Conservation (phyloP, 2,888 invertebrate species). For the Drosophila histrio region DNA sequence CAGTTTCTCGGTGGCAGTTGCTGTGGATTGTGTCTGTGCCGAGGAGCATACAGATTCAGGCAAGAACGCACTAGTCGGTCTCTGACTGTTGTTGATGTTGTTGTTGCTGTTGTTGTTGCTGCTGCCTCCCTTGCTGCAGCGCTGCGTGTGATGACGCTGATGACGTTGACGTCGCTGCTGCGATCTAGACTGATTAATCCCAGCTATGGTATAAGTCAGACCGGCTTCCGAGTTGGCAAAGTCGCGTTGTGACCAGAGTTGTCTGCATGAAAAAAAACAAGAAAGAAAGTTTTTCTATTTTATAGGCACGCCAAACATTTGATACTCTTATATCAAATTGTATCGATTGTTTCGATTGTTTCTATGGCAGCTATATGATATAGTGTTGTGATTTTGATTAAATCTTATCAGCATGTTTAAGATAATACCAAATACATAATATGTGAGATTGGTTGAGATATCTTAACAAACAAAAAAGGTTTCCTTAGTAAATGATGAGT, state of each 20-base stretch:
- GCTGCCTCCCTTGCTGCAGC: slow-evolving; percentile 61
- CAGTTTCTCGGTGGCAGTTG: slow-evolving; percentile 79
- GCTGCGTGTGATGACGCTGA: slow-evolving; percentile 69
- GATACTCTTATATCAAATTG: too few species aligned
- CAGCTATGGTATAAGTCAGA: slow-evolving; percentile 83
- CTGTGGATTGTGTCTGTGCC: slow-evolving; percentile 81
- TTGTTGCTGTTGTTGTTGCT: slow-evolving; percentile 55
- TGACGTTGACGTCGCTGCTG: slow-evolving; percentile 71
- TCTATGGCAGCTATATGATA: too few species aligned
- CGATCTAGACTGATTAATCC: slow-evolving; percentile 70
- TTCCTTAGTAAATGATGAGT: too few species aligned
- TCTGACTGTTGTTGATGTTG: slow-evolving; percentile 52
- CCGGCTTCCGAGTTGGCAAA: slow-evolving; percentile 83
- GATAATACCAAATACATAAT: too few species aligned
- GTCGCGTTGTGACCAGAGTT: slow-evolving; percentile 82
- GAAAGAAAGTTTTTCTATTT: too few species aligned
- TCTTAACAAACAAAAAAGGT: too few species aligned
- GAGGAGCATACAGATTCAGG: slow-evolving; percentile 81
- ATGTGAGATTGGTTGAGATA: too few species aligned
- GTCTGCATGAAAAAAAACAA: slow-evolving; percentile 38
- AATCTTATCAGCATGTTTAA: too few species aligned
- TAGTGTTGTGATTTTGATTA: too few species aligned
- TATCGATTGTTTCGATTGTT: too few species aligned
- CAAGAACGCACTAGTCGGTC: slow-evolving; percentile 70
- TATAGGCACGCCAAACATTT: too few species aligned